phyloP scores from a whole-genome alignment of 2,797 vertebrate species.

The Gallinago nigripennis region DNA sequence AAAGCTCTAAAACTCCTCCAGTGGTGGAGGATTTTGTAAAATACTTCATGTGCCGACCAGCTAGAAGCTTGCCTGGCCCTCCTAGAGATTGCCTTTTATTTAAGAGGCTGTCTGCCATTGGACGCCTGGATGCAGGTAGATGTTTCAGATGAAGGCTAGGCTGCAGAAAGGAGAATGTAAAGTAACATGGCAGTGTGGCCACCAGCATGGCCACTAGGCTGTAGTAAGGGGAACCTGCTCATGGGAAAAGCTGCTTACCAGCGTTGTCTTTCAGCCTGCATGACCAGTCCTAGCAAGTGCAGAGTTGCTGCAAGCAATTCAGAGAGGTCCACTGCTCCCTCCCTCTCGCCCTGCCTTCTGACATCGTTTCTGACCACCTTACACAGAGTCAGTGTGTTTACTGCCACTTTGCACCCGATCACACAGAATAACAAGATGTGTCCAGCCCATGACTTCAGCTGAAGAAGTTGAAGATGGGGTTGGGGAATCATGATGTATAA shows the following conservation, averaged over 20 bases:
- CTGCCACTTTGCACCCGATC: background rate
- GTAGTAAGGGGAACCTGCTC: background rate
- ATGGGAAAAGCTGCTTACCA: background rate
- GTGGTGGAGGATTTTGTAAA: background rate
- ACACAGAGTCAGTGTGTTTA: fast-evolving
- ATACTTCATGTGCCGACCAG: background rate
- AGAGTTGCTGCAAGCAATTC: background rate
- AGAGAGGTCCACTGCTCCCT: background rate
- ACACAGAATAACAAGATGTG: background rate
- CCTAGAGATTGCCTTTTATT: background rate
- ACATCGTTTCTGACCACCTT: fast-evolving
- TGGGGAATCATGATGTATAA: background rate
- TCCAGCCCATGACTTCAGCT: background rate
- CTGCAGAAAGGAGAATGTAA: background rate
- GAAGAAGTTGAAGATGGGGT: background rate
- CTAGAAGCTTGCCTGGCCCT: background rate
- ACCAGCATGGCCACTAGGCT: background rate
- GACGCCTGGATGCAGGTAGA: background rate
- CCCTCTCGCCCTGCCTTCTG: background rate
- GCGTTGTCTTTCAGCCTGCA: background rate
- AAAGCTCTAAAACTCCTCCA: background rate
- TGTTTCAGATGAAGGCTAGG: background rate
- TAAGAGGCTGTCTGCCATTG: background rate
- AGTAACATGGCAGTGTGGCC: background rate
- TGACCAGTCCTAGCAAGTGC: fast-evolving